A percentile compares a stretch with the other conserved stretches of the same genome.
phyloP scores from a whole-genome alignment of 1,140 invertebrate species.

The Stegodyphus dumicola region DNA sequence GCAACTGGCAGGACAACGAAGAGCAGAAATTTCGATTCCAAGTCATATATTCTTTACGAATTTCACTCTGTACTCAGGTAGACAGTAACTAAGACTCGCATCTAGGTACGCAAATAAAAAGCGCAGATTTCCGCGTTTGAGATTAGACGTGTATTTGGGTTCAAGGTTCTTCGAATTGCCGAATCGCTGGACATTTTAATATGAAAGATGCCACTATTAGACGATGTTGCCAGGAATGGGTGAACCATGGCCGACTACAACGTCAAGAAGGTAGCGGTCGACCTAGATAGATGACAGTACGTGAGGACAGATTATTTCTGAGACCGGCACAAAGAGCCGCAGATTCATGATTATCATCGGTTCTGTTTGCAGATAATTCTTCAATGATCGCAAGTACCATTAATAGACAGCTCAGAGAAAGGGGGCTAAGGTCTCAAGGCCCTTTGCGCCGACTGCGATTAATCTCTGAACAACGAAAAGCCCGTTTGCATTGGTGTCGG shows the following conservation, averaged over 20 bases:
- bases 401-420: background rate
- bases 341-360: background rate
- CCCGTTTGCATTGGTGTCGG: background rate
- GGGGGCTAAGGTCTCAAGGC: background rate
- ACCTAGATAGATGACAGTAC: background rate
- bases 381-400: background rate
- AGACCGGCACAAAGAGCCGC: background rate
- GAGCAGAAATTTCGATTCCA: background rate
- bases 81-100: background rate
- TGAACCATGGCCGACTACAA: background rate
- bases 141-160: background rate
- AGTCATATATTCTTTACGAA: constrained; percentile 4
- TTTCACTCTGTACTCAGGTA: constrained; percentile 9
- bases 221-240: background rate
- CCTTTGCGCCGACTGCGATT: background rate
- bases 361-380: background rate
- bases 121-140: background rate
- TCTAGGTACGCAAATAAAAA: background rate
- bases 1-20: background rate
- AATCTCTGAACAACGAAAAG: background rate
- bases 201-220: background rate
- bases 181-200: background rate
- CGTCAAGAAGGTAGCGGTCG: constrained; percentile 11
- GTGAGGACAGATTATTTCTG: background rate
- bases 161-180: background rate